phyloP scores from a whole-genome alignment of 2,797 vertebrate genomes.

The Brachymystax lenok region DNA sequence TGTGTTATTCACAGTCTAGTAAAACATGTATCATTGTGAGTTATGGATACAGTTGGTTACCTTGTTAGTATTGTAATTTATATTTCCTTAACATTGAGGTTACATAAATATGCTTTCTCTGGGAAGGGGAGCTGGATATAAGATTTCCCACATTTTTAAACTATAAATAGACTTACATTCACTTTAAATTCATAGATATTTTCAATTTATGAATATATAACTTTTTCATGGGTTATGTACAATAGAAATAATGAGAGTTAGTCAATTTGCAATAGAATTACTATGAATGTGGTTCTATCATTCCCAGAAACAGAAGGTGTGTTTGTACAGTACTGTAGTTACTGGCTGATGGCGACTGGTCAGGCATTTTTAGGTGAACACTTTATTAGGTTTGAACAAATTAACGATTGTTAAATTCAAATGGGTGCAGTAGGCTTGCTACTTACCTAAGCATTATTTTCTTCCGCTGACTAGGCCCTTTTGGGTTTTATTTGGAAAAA shows the following conservation, averaged over 20 bases:
- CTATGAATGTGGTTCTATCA: not conserved
- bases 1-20: slow-evolving; percentile 17
- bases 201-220: not conserved
- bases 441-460: slow-evolving; percentile 34
- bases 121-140: not conserved
- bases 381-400: slow-evolving; percentile 47
- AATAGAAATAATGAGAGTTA: not conserved
- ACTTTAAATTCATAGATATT: not conserved
- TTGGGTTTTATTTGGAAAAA: slow-evolving; percentile 44
- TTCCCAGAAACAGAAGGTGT: not conserved
- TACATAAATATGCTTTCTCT: slow-evolving; percentile 12
- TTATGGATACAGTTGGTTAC: slow-evolving; percentile 12
- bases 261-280: not conserved
- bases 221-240: not conserved
- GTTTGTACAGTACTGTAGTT: no score
- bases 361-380: not conserved
- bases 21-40: slow-evolving; percentile 18
- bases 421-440: slow-evolving; percentile 36
- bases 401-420: slow-evolving; percentile 60
- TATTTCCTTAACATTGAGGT: slow-evolving; percentile 15
- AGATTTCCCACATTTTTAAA: not conserved
- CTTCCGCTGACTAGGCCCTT: slow-evolving; percentile 49
- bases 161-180: not conserved
- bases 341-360: not conserved
- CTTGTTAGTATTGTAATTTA: slow-evolving; percentile 24